These are phyloP conservation scores for Lagenorhynchus albirostris DNA, from an alignment of 2,113 vertebrate species.

Conservation along the genomic window DNA sequence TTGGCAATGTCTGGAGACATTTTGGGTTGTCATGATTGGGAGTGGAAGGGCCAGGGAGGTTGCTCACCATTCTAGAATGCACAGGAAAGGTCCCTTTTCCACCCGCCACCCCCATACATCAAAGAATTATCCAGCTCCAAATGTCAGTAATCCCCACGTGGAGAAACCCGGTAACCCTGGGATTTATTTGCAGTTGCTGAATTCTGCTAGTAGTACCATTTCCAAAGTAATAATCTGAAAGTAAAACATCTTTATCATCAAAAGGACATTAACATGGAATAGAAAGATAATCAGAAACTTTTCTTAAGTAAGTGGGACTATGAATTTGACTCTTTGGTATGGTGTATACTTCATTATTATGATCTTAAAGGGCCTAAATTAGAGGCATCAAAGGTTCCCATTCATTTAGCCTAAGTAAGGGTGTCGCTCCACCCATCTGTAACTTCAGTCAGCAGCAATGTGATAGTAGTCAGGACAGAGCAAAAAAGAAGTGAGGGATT, in stretches of 20 bases:
- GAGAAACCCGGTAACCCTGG: background rate
- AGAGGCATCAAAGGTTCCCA: background rate
- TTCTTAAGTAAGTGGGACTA: background rate
- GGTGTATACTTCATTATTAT: background rate
- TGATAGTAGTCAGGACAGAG: background rate
- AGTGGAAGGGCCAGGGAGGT: background rate
- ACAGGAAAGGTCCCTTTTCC: background rate
- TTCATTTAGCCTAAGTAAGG: background rate
- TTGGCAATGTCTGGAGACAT: background rate
- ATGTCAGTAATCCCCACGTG: background rate
- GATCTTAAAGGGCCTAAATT: background rate
- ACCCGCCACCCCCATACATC: background rate
- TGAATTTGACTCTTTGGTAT: background rate
- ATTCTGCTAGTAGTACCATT: background rate
- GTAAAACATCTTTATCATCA: background rate
- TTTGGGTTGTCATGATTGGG: background rate
- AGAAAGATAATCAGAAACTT: background rate
- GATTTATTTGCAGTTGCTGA: background rate
- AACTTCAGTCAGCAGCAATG: background rate
- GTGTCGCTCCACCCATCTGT: background rate
- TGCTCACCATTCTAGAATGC: background rate
- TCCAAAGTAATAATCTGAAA: background rate
- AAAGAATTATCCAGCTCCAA: background rate
- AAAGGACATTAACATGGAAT: background rate
- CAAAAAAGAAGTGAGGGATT: background rate